Evolutionary conservation across 1,140 invertebrate genomes (phyloP).

Genomic region (Ceratitis capitata): DNA sequence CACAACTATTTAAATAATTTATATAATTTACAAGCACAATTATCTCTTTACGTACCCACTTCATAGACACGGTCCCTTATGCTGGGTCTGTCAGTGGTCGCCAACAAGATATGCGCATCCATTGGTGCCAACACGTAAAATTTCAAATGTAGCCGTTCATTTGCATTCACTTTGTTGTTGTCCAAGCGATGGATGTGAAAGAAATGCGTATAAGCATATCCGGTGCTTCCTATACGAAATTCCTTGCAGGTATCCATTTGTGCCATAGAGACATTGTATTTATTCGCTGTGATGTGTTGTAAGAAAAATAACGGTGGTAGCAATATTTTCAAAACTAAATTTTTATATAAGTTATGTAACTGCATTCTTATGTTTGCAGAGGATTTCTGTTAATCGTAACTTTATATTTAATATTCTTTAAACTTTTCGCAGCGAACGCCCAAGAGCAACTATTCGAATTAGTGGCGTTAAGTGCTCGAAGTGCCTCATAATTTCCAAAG

Average conservation of each 20-base stretch:
- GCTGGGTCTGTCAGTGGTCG: constrained; percentile 50
- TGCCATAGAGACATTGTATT: constrained; percentile 56
- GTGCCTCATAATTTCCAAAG: neutral
- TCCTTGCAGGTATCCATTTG: constrained; percentile 55
- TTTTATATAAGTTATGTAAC: neutral
- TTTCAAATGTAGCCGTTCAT: constrained; percentile 57
- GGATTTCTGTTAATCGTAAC: neutral
- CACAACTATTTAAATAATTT: neutral
- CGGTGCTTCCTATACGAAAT: constrained; percentile 44
- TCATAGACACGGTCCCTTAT: constrained; percentile 56
- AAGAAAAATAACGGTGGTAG: neutral
- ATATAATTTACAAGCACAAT: no score
- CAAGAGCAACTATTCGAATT: neutral
- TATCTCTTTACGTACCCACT: constrained; percentile 49
- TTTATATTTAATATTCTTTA: neutral
- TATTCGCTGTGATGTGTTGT: neutral
- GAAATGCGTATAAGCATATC: constrained; percentile 56
- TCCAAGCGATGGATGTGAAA: constrained; percentile 51
- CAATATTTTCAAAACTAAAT: neutral
- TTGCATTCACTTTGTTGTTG: constrained; percentile 51
- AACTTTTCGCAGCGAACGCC: neutral
- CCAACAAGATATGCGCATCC: constrained; percentile 62
- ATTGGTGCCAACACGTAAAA: constrained; percentile 60
- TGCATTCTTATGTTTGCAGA: neutral
- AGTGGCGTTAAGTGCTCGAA: neutral